Percentiles rank a stretch among this genome's conserved stretches.
Evolutionary conservation across 64 coral and sea anemone genomes (phyloP).

Genomic region (Cladopsammia gracilis): DNA sequence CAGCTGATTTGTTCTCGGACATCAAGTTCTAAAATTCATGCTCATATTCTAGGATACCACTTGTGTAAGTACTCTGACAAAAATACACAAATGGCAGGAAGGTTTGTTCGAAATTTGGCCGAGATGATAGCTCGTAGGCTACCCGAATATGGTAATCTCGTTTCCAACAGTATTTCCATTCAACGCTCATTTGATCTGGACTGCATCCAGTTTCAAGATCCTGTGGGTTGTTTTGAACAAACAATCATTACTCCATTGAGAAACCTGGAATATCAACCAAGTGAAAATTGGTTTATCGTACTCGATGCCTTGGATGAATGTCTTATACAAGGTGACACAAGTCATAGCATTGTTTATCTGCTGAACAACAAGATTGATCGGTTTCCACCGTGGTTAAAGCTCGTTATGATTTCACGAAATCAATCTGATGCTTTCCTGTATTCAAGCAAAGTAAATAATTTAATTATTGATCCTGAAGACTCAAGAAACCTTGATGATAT

Average conservation of each 20-base stretch:
- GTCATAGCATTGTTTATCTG: constrained; percentile 8
- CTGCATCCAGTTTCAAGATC: constrained; percentile 11
- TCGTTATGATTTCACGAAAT: constrained; percentile 55
- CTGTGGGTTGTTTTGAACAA: constrained; percentile 35
- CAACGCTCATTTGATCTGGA: neutral
- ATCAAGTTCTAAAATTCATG: constrained; percentile 57
- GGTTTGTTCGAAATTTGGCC: constrained; percentile 63
- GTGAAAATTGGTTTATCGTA: constrained; percentile 4
- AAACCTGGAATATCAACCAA: neutral
- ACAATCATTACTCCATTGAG: constrained; percentile 18
- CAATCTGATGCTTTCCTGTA: constrained; percentile 4
- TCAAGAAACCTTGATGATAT: constrained; percentile 62
- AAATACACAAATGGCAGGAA: constrained; percentile 51
- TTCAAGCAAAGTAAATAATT: neutral
- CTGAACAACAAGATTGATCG: neutral
- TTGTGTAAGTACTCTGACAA: constrained; percentile 68
- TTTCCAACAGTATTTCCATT: constrained; percentile 2
- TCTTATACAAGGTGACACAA: neutral
- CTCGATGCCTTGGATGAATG: constrained; percentile 69
- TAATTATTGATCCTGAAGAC: constrained; percentile 33
- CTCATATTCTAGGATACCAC: constrained; percentile 65
- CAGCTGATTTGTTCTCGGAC: constrained; percentile 58
- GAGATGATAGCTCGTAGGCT: constrained; percentile 19
- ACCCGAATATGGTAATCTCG: constrained; percentile 25
- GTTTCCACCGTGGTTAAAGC: constrained; percentile 59